Evolutionary conservation across 2,888 invertebrate genomes (phyloP), one percentile per base, ranked within the genome.

Genomic region (Lasioglossum lativentre): DNA sequence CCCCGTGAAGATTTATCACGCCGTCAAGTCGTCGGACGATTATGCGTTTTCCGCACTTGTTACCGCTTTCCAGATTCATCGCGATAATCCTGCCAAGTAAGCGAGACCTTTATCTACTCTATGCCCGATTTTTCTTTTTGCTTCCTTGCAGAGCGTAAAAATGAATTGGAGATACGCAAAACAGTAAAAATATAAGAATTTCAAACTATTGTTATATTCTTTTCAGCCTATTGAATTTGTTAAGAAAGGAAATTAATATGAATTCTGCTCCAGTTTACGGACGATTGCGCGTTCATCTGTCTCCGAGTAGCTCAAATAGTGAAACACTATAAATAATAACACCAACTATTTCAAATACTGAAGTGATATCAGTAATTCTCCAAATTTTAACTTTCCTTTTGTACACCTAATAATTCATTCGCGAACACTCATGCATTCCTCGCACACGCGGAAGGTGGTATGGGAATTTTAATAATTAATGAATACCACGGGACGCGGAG

Each of bases 11-110:
- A 96, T 98, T 76, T 97, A 97, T 95, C 97, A 98, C 92, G 95
- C 97, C 0, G 96, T 96, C 91, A 96, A 96, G 91, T 95, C 96
- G 42, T 97, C 98, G 89, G 97, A 97, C 83, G 99, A 99, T 95
- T 99, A 99, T 94, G 96, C 97, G 79, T 97, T 97, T 94, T 96
- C 98, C 12, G 97, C 97, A 89, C 96, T 99, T 5, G 97, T 98
- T 78, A 98, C 99, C 0, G 96, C 98, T 87, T 98, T 99, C 94
- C 98, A 99, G 95, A 97, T 99, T 73, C 99, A 99, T 95, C 96
- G 96, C 83, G 97, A 97, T 92, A 96, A 97, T 74, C 98, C 98
- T 12, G 95, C 97, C 56, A 97, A 97, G 98, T 98, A 96, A 96
- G 96, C 66, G n/a, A 14, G 16, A 70, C 75, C 80, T 71, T 82